Conservation (phyloP, 2,888 invertebrate species). For the Nemotelus pantherinus region DNA sequence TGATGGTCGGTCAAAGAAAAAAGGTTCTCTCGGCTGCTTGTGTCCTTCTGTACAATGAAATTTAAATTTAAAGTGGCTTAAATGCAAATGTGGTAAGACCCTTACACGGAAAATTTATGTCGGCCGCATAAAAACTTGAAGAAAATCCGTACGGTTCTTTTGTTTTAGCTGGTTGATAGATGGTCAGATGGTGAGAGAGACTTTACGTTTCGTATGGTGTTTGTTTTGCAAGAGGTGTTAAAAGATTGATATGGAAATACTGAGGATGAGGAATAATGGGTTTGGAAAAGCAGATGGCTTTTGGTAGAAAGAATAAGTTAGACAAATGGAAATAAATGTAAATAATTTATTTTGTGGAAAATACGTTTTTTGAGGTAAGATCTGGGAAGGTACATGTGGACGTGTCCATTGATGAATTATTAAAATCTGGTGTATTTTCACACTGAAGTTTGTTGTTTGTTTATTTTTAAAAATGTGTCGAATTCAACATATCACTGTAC, state of each 20-base stretch:
- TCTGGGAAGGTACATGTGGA: too few relatives aligned
- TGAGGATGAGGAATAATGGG: background rate
- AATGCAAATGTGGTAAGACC: constrained; percentile 48
- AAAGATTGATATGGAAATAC: background rate
- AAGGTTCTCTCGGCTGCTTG: constrained; percentile 1
- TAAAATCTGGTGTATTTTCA: too few relatives aligned
- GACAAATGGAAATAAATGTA: too few relatives aligned
- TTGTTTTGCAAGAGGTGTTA: constrained; percentile 4
- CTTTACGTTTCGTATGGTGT: background rate
- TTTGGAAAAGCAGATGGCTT: too few relatives aligned
- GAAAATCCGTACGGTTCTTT: constrained; percentile 26
- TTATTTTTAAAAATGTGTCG: too few relatives aligned
- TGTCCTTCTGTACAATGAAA: constrained; percentile 46
- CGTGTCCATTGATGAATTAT: too few relatives aligned
- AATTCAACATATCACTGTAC: too few relatives aligned
- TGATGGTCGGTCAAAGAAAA: constrained; percentile 26
- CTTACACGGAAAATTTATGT: constrained; percentile 49
- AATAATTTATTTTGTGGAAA: too few relatives aligned
- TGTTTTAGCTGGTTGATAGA: background rate
- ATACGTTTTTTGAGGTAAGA: too few relatives aligned
- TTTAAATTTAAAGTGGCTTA: constrained; percentile 51
- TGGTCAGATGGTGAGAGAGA: background rate
- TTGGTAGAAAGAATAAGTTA: too few relatives aligned
- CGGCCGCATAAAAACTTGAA: constrained; percentile 49
- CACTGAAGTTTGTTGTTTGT: too few relatives aligned